Percentiles rank a stretch among this genome's conserved stretches.
Evolutionary conservation across 2,888 invertebrate genomes (phyloP).

Genomic region (Idaea dimidiata): DNA sequence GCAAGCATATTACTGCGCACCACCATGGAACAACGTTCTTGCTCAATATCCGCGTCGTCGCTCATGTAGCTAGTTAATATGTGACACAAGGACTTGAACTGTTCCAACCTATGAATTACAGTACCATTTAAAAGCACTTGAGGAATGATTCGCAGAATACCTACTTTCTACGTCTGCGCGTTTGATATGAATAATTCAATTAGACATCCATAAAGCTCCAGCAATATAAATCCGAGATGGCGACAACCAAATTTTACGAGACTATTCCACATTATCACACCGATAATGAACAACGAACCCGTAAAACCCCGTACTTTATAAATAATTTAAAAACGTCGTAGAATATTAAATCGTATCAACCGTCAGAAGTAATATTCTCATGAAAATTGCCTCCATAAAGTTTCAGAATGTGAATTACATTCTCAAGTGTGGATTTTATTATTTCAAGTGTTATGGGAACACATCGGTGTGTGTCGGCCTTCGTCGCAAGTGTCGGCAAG

Average conservation of each 20-base stretch:
- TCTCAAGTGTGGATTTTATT: constrained; percentile 74
- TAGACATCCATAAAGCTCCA: not conserved
- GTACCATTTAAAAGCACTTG: too few species aligned
- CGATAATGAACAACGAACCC: constrained; percentile 47
- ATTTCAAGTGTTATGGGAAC: constrained; percentile 56
- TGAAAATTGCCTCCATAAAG: constrained; percentile 73
- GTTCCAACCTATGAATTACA: too few species aligned
- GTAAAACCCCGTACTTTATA: constrained; percentile 62
- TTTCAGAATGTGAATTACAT: constrained; percentile 66
- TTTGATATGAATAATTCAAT: not conserved
- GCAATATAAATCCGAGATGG: not conserved
- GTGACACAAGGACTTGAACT: too few species aligned
- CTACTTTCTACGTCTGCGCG: not conserved
- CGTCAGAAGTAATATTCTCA: constrained; percentile 62
- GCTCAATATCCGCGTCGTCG: too few species aligned
- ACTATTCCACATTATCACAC: constrained; percentile 29
- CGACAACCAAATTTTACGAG: constrained; percentile 25
- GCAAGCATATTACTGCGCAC: too few species aligned
- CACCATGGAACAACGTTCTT: too few species aligned
- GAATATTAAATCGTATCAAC: constrained; percentile 73
- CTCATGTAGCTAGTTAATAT: too few species aligned
- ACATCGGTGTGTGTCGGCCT: constrained; percentile 46
- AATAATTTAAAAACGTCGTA: constrained; percentile 71
- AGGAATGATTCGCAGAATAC: too few species aligned
- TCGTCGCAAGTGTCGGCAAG: constrained; percentile 29